Evolutionary conservation across 2,888 invertebrate genomes (phyloP).

Genomic region (Cenopis cana): DNA sequence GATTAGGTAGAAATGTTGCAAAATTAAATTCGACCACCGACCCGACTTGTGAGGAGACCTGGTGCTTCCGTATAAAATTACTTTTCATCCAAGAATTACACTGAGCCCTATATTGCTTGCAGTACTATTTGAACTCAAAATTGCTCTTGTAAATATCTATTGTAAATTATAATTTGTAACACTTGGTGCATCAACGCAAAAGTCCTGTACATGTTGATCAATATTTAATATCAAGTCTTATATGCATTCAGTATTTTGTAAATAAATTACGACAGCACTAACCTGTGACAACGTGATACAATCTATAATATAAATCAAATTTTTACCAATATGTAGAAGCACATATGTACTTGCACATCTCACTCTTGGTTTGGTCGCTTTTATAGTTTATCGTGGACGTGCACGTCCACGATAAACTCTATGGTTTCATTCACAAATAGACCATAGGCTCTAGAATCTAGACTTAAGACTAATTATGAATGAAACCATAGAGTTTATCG

Average conservation of each 20-base stretch:
- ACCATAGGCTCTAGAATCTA: too few relatives aligned
- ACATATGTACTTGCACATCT: not conserved
- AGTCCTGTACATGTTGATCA: not conserved
- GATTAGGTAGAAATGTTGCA: constrained; percentile 18
- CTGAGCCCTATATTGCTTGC: not conserved
- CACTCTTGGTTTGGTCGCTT: not conserved
- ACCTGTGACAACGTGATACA: too few relatives aligned
- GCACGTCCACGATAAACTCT: too few relatives aligned
- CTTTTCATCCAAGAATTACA: not conserved
- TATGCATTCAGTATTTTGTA: not conserved
- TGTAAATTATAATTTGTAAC: not conserved
- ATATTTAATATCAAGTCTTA: not conserved
- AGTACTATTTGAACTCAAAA: not conserved
- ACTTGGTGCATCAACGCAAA: not conserved
- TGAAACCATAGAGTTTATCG: too few relatives aligned
- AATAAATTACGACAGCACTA: not conserved
- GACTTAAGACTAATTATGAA: too few relatives aligned
- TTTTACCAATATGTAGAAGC: not conserved
- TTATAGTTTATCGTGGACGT: too few relatives aligned
- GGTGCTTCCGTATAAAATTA: constrained; percentile 10
- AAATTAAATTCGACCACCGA: constrained; percentile 1
- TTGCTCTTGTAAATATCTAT: not conserved
- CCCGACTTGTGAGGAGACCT: not conserved
- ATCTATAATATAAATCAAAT: too few relatives aligned
- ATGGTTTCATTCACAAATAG: too few relatives aligned